These are phyloP conservation scores for Chrysemys picta DNA, from an alignment of 2,113 vertebrate species.

Conservation along the genomic window DNA sequence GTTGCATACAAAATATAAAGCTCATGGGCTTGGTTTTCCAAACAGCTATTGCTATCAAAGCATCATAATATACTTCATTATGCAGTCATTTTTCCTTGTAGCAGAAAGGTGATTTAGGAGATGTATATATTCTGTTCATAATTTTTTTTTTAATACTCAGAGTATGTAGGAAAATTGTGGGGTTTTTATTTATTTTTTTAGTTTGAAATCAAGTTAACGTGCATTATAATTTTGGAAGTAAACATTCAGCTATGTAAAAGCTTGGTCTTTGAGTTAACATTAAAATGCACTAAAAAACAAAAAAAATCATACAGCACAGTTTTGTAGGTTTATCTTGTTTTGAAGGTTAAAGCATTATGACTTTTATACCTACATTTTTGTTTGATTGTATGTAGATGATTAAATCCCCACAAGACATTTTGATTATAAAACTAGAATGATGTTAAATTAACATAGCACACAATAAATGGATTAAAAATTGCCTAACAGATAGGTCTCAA, in stretches of 20 bases:
- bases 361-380: background rate
- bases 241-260: background rate
- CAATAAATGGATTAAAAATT: background rate
- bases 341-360: background rate
- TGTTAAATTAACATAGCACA: background rate
- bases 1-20: background rate
- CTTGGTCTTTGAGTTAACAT: background rate
- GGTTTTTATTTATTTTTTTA: background rate
- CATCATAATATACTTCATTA: background rate
- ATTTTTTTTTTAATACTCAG: conserved; percentile 8
- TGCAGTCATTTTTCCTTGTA: background rate
- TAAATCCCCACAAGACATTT: background rate
- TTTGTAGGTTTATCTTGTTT: background rate
- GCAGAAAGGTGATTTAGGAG: background rate
- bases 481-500: background rate
- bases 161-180: background rate
- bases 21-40: conserved; percentile 19
- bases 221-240: conserved; percentile 5
- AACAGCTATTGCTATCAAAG: background rate
- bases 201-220: background rate
- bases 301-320: background rate
- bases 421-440: background rate
- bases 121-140: background rate
- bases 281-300: background rate
- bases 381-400: background rate